Percentiles rank a stretch among this genome's conserved stretches.
Conservation (phyloP, 2,113 vertebrate species). For the Phyllostomus hastatus region DNA sequence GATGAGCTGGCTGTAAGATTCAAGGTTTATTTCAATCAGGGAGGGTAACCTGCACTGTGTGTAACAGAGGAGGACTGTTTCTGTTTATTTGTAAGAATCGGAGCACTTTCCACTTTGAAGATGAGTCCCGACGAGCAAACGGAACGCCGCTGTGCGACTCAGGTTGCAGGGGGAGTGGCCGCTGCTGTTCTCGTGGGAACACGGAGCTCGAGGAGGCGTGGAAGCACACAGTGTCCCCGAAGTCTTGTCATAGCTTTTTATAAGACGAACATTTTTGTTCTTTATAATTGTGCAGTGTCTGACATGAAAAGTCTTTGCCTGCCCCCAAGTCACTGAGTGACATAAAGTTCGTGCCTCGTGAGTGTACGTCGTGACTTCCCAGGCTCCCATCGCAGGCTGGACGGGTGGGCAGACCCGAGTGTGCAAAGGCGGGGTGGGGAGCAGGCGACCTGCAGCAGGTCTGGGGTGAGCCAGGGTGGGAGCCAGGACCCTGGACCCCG, state of each 20-base stretch:
- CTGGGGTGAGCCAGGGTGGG: too few relatives aligned
- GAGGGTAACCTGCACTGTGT: neutral
- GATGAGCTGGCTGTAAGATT: neutral
- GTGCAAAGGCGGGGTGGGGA: neutral
- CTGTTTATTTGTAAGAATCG: neutral
- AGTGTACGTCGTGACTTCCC: neutral
- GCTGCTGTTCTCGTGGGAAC: too few relatives aligned
- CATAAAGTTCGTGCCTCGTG: too few relatives aligned
- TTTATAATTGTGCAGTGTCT: neutral
- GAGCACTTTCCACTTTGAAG: neutral
- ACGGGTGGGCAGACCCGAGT: neutral
- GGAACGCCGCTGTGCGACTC: neutral
- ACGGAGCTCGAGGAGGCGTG: neutral
- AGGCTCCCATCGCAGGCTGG: neutral
- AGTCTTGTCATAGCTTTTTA: neutral
- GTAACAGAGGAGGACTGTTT: neutral
- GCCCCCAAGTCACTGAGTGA: neutral
- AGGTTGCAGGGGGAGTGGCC: too few relatives aligned
- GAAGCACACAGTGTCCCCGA: neutral
- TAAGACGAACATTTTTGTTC: neutral
- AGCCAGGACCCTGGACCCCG: accelerated
- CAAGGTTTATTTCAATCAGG: neutral
- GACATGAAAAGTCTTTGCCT: neutral
- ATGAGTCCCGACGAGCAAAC: neutral
- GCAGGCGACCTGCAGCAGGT: neutral